Evolutionary conservation across 2,113 vertebrate species (phyloP), one percentile per base, ranked within the genome.

Genomic region (Campylomormyrus numenius): DNA sequence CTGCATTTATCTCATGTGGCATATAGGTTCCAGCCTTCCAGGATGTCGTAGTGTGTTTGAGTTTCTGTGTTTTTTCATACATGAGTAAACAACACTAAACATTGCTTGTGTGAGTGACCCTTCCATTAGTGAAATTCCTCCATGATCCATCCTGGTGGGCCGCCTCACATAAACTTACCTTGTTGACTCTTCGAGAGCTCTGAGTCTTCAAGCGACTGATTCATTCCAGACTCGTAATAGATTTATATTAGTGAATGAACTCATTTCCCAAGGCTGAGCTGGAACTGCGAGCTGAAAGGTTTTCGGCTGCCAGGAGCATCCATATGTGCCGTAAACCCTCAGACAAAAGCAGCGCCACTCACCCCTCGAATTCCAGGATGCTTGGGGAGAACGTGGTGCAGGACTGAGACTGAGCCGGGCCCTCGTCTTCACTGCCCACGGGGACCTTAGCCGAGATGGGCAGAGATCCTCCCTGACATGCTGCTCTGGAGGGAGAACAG

Each of bases 341-440:
- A n/a, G 52, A 45, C 11, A 17, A 66, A 58, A 21, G 19, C 5
- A 17, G 15, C 9, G 9, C 9, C 53, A 31, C 94, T 53, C 94
- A 97, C 97, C 95, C 93, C 90, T 97, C 97, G 94, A 97, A 97
- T 91, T 96, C 97, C 91, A 95, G 85, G 88, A 97, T 93, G 91
- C 95, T 95, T 0, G 93, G 89, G 3, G 94, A 92, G 35, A 92
- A 91, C 88, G 89, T 89, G 19, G 35, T 42, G 53, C 91, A 90
- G 31, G 89, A 86, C 7, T 91, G 89, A 0, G 88, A 85, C 58
- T 92, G 17, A 80, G 91, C 93, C 13, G 21, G 91, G 93, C 42
- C 89, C 88, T 91, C 89, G 1, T 88, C 90, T 48, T 90, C 91
- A 7, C 83, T 92, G 88, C 70, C 90, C 5, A 45, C 62, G 1